These are phyloP conservation scores for Calyptomena viridis DNA, from an alignment of 2,113 vertebrate genomes.

Conservation along the genomic window DNA sequence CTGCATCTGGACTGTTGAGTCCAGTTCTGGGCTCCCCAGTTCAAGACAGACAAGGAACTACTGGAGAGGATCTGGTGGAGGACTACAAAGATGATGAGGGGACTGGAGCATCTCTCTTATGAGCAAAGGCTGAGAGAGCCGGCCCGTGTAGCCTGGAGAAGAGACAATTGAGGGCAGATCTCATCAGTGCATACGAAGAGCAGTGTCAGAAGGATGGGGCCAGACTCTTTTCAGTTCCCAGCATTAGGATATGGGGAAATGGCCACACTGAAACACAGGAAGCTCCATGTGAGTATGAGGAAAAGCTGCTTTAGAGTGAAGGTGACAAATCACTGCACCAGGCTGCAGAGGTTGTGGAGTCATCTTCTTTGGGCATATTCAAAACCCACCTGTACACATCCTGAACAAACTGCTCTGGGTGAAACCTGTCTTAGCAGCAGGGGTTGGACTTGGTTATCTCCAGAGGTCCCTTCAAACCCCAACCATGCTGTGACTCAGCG, in stretches of 20 bases:
- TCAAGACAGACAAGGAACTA: neutral
- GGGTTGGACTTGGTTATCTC: neutral
- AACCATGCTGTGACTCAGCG: neutral
- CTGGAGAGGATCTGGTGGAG: neutral
- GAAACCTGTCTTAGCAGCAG: neutral
- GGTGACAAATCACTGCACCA: neutral
- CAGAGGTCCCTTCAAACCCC: neutral
- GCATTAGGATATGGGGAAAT: neutral
- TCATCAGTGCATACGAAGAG: neutral
- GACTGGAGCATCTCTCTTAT: neutral
- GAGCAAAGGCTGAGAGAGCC: neutral
- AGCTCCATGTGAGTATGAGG: neutral
- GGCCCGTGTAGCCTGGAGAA: neutral
- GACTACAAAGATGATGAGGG: neutral
- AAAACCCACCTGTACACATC: neutral
- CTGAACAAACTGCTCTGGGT: neutral
- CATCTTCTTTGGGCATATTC: neutral
- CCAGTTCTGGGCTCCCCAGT: neutral
- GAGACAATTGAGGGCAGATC: neutral
- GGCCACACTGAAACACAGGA: neutral
- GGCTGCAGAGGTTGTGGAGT: neutral
- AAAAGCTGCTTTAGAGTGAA: neutral
- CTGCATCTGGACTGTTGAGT: accelerated
- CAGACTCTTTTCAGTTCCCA: neutral
- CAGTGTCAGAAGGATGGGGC: accelerated